Evolutionary conservation across 2,797 vertebrate species (phyloP).

Genomic region (Phylloscopus collybita): DNA sequence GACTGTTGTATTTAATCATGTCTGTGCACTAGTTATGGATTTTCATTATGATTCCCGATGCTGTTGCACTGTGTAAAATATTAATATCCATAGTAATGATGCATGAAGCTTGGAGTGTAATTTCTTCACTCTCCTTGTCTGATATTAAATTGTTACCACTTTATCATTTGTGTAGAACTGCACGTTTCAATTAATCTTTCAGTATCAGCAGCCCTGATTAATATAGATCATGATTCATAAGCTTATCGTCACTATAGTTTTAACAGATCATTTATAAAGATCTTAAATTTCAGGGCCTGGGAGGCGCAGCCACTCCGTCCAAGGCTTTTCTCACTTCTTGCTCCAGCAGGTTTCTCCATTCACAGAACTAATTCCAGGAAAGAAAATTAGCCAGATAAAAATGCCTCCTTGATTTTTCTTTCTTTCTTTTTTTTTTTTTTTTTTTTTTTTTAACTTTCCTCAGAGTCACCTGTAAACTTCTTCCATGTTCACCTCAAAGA

Average conservation of each 20-base stretch:
- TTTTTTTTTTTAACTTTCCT: not conserved
- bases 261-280: conserved; percentile 93
- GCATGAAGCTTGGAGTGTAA: conserved; percentile 98
- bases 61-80: conserved; percentile 90
- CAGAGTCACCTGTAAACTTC: not conserved
- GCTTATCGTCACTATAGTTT: conserved; percentile 97
- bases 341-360: conserved; percentile 74
- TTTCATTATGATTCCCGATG: conserved; percentile 98
- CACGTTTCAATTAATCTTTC: conserved; percentile 98
- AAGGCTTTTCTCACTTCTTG: conserved; percentile 77
- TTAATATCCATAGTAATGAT: conserved; percentile 99
- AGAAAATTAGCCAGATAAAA: conserved; percentile 75
- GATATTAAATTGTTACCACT: conserved; percentile 98
- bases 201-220: conserved; percentile 92
- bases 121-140: conserved; percentile 96
- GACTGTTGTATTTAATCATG: conserved; percentile 99
- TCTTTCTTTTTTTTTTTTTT: not conserved
- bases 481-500: not conserved
- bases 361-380: conserved; percentile 76
- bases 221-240: conserved; percentile 98
- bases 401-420: not conserved
- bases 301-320: conserved; percentile 80
- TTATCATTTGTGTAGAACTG: conserved; percentile 99
- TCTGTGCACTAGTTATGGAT: conserved; percentile 97
- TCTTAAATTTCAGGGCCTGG: conserved; percentile 87